Percentiles rank a stretch among this genome's conserved stretches.
These are phyloP conservation scores for Rhagoletis zephyria DNA, from an alignment of 1,140 invertebrate genomes.

Conservation along the genomic window DNA sequence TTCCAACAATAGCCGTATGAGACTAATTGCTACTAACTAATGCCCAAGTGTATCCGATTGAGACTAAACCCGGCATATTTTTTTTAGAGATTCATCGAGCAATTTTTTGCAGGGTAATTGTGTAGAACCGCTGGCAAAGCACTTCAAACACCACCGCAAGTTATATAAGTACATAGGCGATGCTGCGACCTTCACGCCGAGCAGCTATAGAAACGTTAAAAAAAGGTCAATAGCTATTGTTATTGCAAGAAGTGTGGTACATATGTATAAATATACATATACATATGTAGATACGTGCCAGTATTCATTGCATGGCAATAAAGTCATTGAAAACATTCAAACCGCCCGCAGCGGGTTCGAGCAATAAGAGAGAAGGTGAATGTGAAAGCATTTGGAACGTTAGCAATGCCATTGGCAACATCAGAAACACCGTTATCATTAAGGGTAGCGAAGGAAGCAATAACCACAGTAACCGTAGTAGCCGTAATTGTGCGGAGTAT, in stretches of 20 bases:
- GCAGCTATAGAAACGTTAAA: background rate
- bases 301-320: background rate
- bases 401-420: constrained; percentile 30
- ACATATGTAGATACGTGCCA: background rate
- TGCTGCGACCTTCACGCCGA: constrained; percentile 5
- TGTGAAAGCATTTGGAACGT: constrained; percentile 24
- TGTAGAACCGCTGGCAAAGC: background rate
- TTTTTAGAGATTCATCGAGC: too few species aligned
- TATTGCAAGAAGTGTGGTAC: background rate
- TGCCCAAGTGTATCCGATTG: too few species aligned
- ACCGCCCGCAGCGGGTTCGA: background rate
- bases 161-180: background rate
- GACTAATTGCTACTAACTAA: too few species aligned
- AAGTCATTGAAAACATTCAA: background rate
- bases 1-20: too few species aligned
- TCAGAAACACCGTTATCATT: constrained; percentile 44
- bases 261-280: background rate
- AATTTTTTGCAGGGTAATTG: background rate
- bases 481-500: background rate
- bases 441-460: constrained; percentile 9
- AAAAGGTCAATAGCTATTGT: constrained; percentile 27
- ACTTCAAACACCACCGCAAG: background rate
- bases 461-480: background rate
- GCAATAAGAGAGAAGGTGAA: background rate
- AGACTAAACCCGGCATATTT: too few species aligned